These are phyloP conservation scores for Drosophila demipolita DNA, from an alignment of 2,888 invertebrate genomes.

Conservation along the genomic window DNA sequence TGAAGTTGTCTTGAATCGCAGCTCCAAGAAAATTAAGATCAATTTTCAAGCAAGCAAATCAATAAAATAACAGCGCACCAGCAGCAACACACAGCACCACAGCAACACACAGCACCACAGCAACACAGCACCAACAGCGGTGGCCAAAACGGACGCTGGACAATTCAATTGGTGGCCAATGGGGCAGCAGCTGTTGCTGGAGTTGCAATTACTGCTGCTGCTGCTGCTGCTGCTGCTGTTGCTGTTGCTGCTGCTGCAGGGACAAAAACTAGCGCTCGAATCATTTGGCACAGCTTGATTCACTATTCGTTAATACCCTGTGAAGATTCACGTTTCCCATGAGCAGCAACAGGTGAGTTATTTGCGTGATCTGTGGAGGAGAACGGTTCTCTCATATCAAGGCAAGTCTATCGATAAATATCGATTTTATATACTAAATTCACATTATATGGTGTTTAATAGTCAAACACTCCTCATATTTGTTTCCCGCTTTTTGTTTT, in stretches of 20 bases:
- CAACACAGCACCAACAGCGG: constrained; percentile 11
- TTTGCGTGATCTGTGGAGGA: background rate
- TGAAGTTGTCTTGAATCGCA: constrained; percentile 37
- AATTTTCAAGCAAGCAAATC: constrained; percentile 71
- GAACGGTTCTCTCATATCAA: background rate
- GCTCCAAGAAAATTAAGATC: constrained; percentile 58
- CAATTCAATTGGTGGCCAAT: constrained; percentile 70
- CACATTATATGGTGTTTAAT: background rate
- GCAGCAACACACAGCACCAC: constrained; percentile 10
- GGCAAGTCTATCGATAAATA: constrained; percentile 9
- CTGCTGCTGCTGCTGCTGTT: constrained; percentile 16
- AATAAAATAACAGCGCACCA: constrained; percentile 58
- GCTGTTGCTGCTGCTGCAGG: constrained; percentile 55
- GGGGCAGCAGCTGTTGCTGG: constrained; percentile 32
- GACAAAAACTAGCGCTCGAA: constrained; percentile 49
- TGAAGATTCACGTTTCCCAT: background rate
- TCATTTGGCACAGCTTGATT: constrained; percentile 46
- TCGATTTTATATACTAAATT: background rate
- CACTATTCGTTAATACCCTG: constrained; percentile 15
- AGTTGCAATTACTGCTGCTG: constrained; percentile 27
- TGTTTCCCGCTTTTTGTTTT: constrained; percentile 26
- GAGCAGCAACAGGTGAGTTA: background rate
- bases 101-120: background rate
- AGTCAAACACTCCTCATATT: background rate
- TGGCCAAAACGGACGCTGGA: constrained; percentile 52